Evolutionary conservation across 2,797 vertebrate genomes (phyloP).

Genomic region (Bucorvus abyssinicus): DNA sequence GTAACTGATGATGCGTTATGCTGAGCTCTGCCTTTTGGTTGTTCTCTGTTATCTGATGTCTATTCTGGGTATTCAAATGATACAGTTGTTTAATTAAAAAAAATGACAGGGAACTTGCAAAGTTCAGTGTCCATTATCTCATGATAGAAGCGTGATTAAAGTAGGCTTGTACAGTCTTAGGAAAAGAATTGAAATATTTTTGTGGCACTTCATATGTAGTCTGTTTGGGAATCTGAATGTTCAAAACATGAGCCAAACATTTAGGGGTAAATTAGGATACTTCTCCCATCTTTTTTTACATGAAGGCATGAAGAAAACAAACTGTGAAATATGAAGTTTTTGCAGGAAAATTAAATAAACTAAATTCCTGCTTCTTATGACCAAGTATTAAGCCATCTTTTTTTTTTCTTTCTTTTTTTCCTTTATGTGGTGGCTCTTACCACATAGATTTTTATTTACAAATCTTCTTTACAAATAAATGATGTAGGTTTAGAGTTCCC

Average conservation of each 20-base stretch:
- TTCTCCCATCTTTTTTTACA: not conserved
- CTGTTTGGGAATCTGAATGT: not conserved
- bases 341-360: not conserved
- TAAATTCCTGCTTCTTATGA: not conserved
- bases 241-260: not conserved
- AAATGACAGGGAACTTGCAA: not conserved
- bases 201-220: not conserved
- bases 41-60: not conserved
- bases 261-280: not conserved
- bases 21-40: not conserved
- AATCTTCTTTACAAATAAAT: not conserved
- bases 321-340: not conserved
- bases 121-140: not conserved
- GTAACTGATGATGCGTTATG: not conserved
- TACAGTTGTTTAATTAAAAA: not conserved
- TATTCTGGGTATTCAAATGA: not conserved
- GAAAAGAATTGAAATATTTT: not conserved
- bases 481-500: not conserved
- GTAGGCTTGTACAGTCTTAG: not conserved
- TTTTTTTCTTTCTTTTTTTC: not conserved
- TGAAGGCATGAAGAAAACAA: not conserved
- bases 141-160: not conserved
- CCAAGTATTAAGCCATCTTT: not conserved
- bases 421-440: not conserved
- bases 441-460: no score